Conservation (phyloP, 2,888 invertebrate species). For the Apantesis nais region DNA sequence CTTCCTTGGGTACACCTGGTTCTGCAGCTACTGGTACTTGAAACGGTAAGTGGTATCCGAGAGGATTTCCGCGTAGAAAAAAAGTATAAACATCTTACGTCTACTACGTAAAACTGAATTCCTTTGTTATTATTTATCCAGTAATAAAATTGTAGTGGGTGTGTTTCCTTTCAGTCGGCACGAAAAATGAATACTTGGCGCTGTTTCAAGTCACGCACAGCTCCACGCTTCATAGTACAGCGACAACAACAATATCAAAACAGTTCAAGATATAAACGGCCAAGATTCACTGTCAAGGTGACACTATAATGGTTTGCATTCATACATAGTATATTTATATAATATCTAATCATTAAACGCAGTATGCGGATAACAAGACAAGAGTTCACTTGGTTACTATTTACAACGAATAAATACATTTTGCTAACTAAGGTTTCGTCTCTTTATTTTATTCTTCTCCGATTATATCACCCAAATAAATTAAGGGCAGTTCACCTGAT, state of each 20-base stretch:
- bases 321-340: neutral
- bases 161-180: conserved; percentile 10
- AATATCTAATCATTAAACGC: neutral
- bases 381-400: neutral
- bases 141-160: conserved; percentile 4
- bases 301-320: neutral
- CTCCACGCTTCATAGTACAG: conserved; percentile 17
- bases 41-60: too few species aligned
- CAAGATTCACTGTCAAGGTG: conserved; percentile 13
- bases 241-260: conserved; percentile 11
- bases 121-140: conserved; percentile 4
- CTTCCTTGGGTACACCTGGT: too few species aligned
- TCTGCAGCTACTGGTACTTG: too few species aligned
- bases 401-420: neutral
- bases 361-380: neutral
- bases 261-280: conserved; percentile 18
- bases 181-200: conserved; percentile 20
- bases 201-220: conserved; percentile 22
- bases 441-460: too few species aligned
- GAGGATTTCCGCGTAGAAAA: too few species aligned
- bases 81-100: neutral
- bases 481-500: neutral
- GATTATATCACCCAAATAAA: neutral
- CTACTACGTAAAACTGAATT: neutral
- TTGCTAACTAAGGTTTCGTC: neutral